Percentiles rank a stretch among this genome's conserved stretches.
Evolutionary conservation across 2,888 invertebrate species (phyloP).

Genomic region (Orgyia antiqua): DNA sequence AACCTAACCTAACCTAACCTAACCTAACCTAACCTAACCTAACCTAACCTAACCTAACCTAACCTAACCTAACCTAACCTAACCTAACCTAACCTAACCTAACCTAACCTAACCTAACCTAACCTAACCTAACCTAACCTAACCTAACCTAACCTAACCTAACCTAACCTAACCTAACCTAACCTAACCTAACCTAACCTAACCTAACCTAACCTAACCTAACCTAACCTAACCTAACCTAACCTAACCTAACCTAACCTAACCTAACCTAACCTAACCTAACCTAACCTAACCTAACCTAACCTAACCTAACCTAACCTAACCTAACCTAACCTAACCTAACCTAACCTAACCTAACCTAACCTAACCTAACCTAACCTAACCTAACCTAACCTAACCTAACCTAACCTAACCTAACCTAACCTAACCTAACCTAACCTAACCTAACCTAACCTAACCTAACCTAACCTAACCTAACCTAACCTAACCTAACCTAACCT

Average conservation of each 20-base stretch:
- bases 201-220: slow-evolving; percentile 14
- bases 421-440: slow-evolving; percentile 12
- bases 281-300: slow-evolving; percentile 6
- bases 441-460: slow-evolving; percentile 17
- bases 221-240: slow-evolving; percentile 9
- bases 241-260: slow-evolving; percentile 9
- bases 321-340: slow-evolving; percentile 6
- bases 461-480: slow-evolving; percentile 16
- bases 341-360: slow-evolving; percentile 6
- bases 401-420: slow-evolving; percentile 18
- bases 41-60: slow-evolving; percentile 10
- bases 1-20: slow-evolving; percentile 8
- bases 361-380: slow-evolving; percentile 4
- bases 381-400: slow-evolving; percentile 6
- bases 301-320: slow-evolving; percentile 4
- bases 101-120: slow-evolving; percentile 7
- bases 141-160: slow-evolving; percentile 6
- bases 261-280: slow-evolving; percentile 7
- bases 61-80: slow-evolving; percentile 10
- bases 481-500: slow-evolving; percentile 13
- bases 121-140: slow-evolving; percentile 7
- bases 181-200: slow-evolving; percentile 13
- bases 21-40: slow-evolving; percentile 9
- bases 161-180: slow-evolving; percentile 8
- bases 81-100: slow-evolving; percentile 6